Conservation (phyloP, 2,888 invertebrate genomes). For the Nomada ferruginata region DNA sequence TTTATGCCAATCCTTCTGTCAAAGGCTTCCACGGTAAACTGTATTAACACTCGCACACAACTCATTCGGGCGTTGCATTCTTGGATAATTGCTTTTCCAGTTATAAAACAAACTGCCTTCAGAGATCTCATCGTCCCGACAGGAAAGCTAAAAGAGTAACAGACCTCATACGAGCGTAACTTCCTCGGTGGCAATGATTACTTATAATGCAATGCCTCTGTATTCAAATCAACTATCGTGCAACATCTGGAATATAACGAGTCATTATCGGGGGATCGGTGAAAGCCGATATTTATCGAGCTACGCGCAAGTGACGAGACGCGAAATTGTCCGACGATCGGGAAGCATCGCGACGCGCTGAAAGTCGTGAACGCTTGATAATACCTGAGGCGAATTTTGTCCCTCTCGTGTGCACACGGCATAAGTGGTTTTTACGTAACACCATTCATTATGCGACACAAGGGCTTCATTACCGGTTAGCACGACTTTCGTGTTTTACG, state of each 20-base stretch:
- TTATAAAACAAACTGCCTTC: background rate
- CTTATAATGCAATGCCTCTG: background rate
- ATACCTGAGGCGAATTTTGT: background rate
- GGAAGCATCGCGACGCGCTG: background rate
- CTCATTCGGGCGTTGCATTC: background rate
- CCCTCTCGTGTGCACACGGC: background rate
- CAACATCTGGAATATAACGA: background rate
- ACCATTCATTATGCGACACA: conserved; percentile 39
- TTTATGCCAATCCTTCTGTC: background rate
- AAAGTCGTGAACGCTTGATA: background rate
- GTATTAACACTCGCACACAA: background rate
- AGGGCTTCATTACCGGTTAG: conserved; percentile 49
- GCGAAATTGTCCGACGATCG: background rate
- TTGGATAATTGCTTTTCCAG: background rate
- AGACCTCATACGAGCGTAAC: background rate
- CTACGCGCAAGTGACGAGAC: background rate
- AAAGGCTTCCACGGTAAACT: background rate
- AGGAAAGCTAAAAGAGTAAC: background rate
- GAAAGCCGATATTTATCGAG: conserved; percentile 19
- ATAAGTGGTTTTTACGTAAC: conserved; percentile 47
- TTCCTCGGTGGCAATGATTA: background rate
- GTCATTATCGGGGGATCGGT: background rate
- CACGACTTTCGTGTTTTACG: conserved; percentile 30
- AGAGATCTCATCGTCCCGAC: background rate
- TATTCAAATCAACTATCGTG: conserved; percentile 6